These are phyloP conservation scores for Strongylocentrotus purpuratus DNA, from an alignment of 35 echinoderm and acorn worm genomes.

Conservation along the genomic window DNA sequence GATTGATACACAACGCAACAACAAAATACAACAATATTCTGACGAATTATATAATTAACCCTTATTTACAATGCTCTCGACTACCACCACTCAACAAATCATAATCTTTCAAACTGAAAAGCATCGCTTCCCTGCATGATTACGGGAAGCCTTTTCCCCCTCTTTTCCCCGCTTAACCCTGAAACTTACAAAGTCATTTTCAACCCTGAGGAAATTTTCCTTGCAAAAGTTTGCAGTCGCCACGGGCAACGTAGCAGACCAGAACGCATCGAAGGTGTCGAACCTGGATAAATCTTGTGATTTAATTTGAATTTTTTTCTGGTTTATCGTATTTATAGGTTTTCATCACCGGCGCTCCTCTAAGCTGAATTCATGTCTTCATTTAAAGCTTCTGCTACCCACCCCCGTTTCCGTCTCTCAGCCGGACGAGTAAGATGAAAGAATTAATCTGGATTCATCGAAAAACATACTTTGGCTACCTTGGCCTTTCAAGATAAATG, in stretches of 20 bases:
- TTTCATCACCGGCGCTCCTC: not conserved
- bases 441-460: not conserved
- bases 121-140: not conserved
- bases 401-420: not conserved
- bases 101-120: no score
- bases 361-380: not conserved
- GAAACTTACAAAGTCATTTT: slow-evolving; percentile 16
- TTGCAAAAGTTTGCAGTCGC: slow-evolving; percentile 16
- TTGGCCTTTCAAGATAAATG: no score
- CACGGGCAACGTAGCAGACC: not conserved
- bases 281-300: slow-evolving; percentile 4
- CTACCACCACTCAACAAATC: no score
- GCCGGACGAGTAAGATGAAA: not conserved
- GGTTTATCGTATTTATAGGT: not conserved
- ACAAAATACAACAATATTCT: no score
- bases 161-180: not conserved
- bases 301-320: not conserved
- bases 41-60: no score
- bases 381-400: not conserved
- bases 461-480: no score
- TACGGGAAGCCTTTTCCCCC: not conserved
- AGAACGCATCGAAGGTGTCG: not conserved
- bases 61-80: no score
- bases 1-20: no score
- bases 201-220: not conserved